Evolutionary conservation across 1,140 invertebrate species (phyloP), one percentile per base, ranked within the genome.

Genomic region (Drosophila insularis): DNA sequence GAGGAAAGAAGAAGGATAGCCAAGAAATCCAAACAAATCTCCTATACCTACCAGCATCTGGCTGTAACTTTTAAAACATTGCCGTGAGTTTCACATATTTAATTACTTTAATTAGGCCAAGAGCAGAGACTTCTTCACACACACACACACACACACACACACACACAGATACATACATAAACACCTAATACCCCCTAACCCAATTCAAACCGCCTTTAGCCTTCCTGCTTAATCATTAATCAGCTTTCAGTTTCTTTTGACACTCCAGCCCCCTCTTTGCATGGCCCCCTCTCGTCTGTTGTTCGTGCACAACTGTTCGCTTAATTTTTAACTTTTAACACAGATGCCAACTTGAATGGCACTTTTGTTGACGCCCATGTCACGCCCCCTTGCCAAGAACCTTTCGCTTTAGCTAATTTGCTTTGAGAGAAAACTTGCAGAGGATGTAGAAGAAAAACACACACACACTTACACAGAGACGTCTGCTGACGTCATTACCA

Each of bases 251-350:
- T 81, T 81, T 85, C 78, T 81, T 82, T 82, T 84, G 43, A 50
- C 43, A 82, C 81, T 37, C 37, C 37, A 63, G 55, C 6, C 19
- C 37, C 23, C 50, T n/a, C 35, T 27, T 27, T 27, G 27, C n/a
- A 55, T 37, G 13, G 27, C 4, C 54, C 40, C 58, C 39, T 31
- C n/a, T 5, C 31, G 35, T 35, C 10, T 27, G 43, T 64, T 71
- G 43, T 62, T 71, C 63, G 56, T 58, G 74, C 43, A 50, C 43
- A 50, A 50, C 53, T 80, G 68, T 66, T 87, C 59, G 71, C 80
- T 81, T 82, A 87, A 87, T 86, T 86, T 86, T 86, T 87, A 86
- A 87, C 84, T 86, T 86, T 87, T 74, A 86, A 79, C 82, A 87
- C 82, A 82, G 79, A 86, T 86, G 82, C 80, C 82, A 82, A 81